A percentile compares a stretch with the other conserved stretches of the same genome.
phyloP scores from a whole-genome alignment of 64 coral and sea anemone species.

The Actinia equina region DNA sequence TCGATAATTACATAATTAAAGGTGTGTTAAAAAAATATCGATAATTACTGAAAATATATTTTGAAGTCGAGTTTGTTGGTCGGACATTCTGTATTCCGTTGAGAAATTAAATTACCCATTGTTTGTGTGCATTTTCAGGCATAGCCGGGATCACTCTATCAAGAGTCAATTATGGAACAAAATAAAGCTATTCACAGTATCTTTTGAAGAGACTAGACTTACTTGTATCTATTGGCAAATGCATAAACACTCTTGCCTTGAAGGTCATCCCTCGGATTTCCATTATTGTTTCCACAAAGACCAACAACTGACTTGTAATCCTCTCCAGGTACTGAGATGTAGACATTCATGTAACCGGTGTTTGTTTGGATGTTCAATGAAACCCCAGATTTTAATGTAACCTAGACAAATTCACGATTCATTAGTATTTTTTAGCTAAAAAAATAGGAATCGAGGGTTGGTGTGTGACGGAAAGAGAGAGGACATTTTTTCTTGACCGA shows the following conservation, averaged over 20 bases:
- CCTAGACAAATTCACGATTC: conserved; percentile 26
- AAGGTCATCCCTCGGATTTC: conserved; percentile 53
- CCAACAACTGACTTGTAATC: conserved; percentile 58
- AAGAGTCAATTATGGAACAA: background rate
- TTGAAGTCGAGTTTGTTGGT: too few species aligned
- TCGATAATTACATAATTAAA: too few species aligned
- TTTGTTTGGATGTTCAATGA: conserved; percentile 49
- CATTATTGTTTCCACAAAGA: conserved; percentile 86
- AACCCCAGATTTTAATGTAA: conserved; percentile 62
- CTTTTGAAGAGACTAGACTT: background rate
- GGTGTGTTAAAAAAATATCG: too few species aligned
- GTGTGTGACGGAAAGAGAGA: background rate
- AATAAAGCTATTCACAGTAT: background rate
- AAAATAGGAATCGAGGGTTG: background rate
- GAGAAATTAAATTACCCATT: too few species aligned
- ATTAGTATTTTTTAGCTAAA: background rate
- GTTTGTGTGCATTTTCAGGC: too few species aligned
- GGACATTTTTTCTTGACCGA: too few species aligned
- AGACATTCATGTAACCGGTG: conserved; percentile 67
- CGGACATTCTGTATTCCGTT: too few species aligned
- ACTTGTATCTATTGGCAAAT: conserved; percentile 77
- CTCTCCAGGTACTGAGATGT: conserved; percentile 57
- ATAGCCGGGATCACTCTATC: too few species aligned
- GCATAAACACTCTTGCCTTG: conserved; percentile 44
- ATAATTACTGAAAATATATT: too few species aligned